Evolutionary conservation across 2,888 invertebrate species (phyloP).

Genomic region (Apamea anceps): DNA sequence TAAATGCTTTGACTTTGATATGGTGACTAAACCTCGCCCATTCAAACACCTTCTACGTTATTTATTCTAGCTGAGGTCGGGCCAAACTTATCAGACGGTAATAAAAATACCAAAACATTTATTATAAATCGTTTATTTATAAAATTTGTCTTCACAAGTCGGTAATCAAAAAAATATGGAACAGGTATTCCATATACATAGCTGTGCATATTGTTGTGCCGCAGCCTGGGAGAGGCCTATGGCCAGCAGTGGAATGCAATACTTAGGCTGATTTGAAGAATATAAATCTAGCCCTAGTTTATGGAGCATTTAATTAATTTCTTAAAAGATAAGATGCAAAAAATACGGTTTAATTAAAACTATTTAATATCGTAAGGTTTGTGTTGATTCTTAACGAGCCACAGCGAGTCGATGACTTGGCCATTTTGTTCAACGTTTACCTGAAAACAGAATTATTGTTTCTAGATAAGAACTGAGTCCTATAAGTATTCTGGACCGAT

Average conservation of each 20-base stretch:
- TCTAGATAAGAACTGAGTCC: background rate
- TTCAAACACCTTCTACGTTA: too few species aligned
- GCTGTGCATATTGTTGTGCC: too few species aligned
- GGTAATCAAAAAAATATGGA: too few species aligned
- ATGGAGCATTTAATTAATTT: background rate
- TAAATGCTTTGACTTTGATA: too few species aligned
- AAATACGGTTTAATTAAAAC: background rate
- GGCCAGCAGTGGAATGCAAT: too few species aligned
- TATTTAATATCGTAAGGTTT: slow-evolving; percentile 62
- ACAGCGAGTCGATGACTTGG: slow-evolving; percentile 92
- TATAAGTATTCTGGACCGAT: background rate
- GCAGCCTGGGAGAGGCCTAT: too few species aligned
- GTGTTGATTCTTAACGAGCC: slow-evolving; percentile 88
- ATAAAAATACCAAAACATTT: too few species aligned
- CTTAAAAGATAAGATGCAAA: background rate
- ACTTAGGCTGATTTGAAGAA: background rate
- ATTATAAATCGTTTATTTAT: slow-evolving; percentile 25
- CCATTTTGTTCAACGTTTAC: slow-evolving; percentile 93
- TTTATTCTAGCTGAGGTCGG: too few species aligned
- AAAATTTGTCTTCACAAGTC: background rate
- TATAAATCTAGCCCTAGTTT: background rate
- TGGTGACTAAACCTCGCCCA: too few species aligned
- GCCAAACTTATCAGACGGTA: too few species aligned
- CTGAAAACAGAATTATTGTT: slow-evolving; percentile 72
- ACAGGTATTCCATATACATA: too few species aligned